Evolutionary conservation across 2,797 vertebrate species (phyloP).

Genomic region (Petrocephalus sullivani): DNA sequence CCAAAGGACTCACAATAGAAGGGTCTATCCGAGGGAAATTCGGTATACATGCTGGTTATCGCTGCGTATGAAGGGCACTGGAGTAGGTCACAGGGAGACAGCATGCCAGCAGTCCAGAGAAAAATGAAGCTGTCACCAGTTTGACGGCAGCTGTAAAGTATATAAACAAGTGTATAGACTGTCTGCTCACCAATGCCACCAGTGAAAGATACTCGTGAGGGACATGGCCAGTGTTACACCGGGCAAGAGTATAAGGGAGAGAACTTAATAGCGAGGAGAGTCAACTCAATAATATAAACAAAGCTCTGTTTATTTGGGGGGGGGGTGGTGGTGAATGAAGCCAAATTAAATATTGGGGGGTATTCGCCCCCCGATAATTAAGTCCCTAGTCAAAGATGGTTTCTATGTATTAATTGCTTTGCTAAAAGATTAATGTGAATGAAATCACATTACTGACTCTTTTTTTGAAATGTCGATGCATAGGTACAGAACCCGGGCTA

Average conservation of each 20-base stretch:
- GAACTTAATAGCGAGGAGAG: not conserved
- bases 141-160: not conserved
- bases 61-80: not conserved
- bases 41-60: not conserved
- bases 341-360: not conserved
- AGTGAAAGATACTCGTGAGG: not conserved
- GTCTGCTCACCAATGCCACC: not conserved
- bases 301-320: not conserved
- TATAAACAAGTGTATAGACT: not conserved
- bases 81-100: not conserved
- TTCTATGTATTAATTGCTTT: not conserved
- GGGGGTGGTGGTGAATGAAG: not conserved
- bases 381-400: not conserved
- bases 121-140: not conserved
- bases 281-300: not conserved
- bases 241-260: not conserved
- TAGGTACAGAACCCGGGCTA: no score
- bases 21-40: not conserved
- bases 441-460: not conserved
- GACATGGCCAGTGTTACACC: not conserved
- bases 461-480: not conserved
- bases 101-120: not conserved
- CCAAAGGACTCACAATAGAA: not conserved
- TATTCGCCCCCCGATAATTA: not conserved
- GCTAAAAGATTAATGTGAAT: not conserved